phyloP scores from a whole-genome alignment of 23 tunicate species.

The Diplosoma virens region DNA sequence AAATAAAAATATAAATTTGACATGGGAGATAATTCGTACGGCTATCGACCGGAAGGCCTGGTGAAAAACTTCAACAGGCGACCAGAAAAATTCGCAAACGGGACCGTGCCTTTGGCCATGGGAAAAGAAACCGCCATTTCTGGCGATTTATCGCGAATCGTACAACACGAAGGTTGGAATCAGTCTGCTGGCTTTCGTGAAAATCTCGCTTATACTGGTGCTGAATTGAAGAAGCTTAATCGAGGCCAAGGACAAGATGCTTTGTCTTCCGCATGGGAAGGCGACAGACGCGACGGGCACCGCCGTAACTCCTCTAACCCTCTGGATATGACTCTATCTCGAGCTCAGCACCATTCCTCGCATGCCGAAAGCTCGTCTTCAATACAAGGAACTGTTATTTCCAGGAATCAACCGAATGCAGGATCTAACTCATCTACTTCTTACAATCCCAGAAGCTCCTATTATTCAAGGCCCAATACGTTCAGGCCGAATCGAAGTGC shows the following conservation, averaged over 20 bases:
- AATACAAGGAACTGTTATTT: too few species aligned
- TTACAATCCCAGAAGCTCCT: too few species aligned
- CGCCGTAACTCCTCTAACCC: slow-evolving; percentile 5
- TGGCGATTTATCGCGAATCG: background rate
- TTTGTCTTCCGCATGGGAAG: background rate
- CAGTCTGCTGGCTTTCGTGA: background rate
- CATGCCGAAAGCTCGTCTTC: too few species aligned
- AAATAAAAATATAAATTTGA: background rate
- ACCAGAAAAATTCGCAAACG: background rate
- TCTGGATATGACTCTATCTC: background rate
- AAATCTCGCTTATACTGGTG: background rate
- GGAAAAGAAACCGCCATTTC: background rate
- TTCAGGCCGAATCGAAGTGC: too few species aligned
- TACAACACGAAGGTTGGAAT: background rate
- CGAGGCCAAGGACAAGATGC: background rate
- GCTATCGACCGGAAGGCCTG: background rate
- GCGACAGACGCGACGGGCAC: background rate
- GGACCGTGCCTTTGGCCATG: background rate
- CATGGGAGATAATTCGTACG: slow-evolving; percentile 8
- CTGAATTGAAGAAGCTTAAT: background rate
- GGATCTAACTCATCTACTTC: too few species aligned
- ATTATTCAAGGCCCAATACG: too few species aligned
- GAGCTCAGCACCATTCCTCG: background rate
- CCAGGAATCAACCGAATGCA: too few species aligned
- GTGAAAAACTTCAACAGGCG: slow-evolving; percentile 8